Percentiles rank a stretch among this genome's conserved stretches.
Conservation (phyloP, 2,113 vertebrate species). For the Nestor notabilis region DNA sequence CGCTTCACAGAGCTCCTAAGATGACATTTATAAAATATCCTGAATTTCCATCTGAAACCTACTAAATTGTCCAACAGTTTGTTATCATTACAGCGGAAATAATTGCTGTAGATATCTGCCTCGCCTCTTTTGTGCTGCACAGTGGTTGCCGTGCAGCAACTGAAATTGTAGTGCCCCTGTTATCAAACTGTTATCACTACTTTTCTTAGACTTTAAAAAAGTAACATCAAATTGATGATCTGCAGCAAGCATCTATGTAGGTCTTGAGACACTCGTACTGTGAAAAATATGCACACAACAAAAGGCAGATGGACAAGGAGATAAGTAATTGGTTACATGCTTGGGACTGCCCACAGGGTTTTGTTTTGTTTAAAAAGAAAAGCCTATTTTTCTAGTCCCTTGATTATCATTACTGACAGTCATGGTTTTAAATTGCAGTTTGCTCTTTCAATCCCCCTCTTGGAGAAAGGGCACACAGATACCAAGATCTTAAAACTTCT, state of each 20-base stretch:
- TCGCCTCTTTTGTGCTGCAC: not conserved
- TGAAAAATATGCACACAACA: slow-evolving; percentile 61
- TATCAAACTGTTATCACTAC: not conserved
- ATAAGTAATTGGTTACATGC: slow-evolving; percentile 52
- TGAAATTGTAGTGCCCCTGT: not conserved
- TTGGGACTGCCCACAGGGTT: slow-evolving; percentile 35
- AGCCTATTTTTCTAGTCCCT: not conserved
- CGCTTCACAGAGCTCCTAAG: not conserved
- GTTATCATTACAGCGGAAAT: not conserved
- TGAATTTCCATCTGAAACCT: not conserved
- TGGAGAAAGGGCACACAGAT: not conserved
- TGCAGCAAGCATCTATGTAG: not conserved
- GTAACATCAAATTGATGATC: slow-evolving; percentile 15
- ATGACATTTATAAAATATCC: not conserved
- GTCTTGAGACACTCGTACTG: slow-evolving; percentile 47
- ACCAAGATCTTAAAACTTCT: slow-evolving; percentile 1
- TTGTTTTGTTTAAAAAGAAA: slow-evolving; percentile 62
- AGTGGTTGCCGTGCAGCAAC: not conserved
- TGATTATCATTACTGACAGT: slow-evolving; percentile 38
- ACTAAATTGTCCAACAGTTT: slow-evolving; percentile 6
- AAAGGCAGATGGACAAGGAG: slow-evolving; percentile 43
- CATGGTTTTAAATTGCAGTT: slow-evolving; percentile 19
- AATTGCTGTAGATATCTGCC: slow-evolving; percentile 15
- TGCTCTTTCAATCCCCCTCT: not conserved
- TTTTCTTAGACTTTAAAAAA: not conserved